Conservation (phyloP, 2,888 invertebrate genomes). For the Euspilapteryx auroguttella region DNA sequence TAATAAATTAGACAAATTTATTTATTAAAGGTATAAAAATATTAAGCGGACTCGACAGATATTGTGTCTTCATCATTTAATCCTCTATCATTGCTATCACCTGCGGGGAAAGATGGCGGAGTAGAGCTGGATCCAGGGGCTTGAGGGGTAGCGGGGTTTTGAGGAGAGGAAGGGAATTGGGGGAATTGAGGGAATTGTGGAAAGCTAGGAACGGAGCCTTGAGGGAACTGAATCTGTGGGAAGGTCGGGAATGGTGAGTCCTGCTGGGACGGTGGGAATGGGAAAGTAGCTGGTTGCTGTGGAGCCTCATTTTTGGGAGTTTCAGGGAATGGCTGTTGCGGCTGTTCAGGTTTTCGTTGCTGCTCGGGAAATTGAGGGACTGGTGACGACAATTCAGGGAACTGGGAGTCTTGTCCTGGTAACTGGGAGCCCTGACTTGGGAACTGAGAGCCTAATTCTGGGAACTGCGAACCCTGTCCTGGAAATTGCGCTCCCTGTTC, state of each 20-base stretch:
- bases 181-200: constrained; percentile 13
- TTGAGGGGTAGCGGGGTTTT: constrained; percentile 1
- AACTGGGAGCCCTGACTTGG: constrained; percentile 9
- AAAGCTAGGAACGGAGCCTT: constrained; percentile 10
- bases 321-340: constrained; percentile 2
- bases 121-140: constrained; percentile 14
- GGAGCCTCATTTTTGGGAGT: constrained; percentile 4
- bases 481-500: not conserved
- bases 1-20: too few species aligned
- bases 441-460: constrained; percentile 12
- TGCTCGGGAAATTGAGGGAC: not conserved
- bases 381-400: not conserved
- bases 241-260: constrained; percentile 12
- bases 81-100: constrained; percentile 19
- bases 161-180: not conserved
- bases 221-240: constrained; percentile 12
- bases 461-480: constrained; percentile 8
- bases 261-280: constrained; percentile 13
- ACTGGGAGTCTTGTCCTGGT: not conserved
- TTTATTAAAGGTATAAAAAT: too few species aligned
- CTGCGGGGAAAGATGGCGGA: constrained; percentile 23
- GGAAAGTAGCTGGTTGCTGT: constrained; percentile 6
- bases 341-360: not conserved
- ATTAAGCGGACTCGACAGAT: constrained; percentile 42
- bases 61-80: constrained; percentile 44